Evolutionary conservation across 2,113 vertebrate genomes (phyloP).

Genomic region (Atrichornis clamosus): DNA sequence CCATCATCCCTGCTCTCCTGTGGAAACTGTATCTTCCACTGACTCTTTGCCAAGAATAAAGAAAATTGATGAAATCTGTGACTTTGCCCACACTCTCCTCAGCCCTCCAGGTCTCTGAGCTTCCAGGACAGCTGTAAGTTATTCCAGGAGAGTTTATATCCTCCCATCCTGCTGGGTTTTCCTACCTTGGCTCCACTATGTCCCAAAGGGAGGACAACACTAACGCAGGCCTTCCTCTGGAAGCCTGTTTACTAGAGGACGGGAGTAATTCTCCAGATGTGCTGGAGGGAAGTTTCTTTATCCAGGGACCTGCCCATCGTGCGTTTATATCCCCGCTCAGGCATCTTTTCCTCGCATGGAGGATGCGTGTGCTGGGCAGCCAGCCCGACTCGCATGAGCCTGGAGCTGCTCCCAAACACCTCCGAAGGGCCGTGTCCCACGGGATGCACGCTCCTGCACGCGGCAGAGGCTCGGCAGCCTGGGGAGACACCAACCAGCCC

Average conservation of each 20-base stretch:
- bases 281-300: slow-evolving; percentile 10
- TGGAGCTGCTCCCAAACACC: slow-evolving; percentile 47
- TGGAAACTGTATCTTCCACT: not conserved
- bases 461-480: not conserved
- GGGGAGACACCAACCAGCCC: not conserved
- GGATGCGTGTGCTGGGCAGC: slow-evolving; percentile 2
- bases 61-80: not conserved
- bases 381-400: not conserved
- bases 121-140: slow-evolving; percentile 46
- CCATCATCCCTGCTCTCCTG: not conserved
- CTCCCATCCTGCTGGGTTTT: slow-evolving; percentile 12
- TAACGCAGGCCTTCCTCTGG: slow-evolving; percentile 32
- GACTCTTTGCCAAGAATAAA: not conserved
- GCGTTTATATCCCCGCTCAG: not conserved
- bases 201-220: slow-evolving; percentile 41
- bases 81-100: not conserved
- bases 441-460: not conserved
- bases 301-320: not conserved
- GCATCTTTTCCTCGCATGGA: not conserved
- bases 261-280: slow-evolving; percentile 63
- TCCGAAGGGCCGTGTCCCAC: not conserved
- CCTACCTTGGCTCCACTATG: slow-evolving; percentile 32
- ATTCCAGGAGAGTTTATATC: slow-evolving; percentile 11
- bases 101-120: not conserved
- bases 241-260: slow-evolving; percentile 45